Conservation (phyloP, 1,140 invertebrate species). For the Nebria ingens region DNA sequence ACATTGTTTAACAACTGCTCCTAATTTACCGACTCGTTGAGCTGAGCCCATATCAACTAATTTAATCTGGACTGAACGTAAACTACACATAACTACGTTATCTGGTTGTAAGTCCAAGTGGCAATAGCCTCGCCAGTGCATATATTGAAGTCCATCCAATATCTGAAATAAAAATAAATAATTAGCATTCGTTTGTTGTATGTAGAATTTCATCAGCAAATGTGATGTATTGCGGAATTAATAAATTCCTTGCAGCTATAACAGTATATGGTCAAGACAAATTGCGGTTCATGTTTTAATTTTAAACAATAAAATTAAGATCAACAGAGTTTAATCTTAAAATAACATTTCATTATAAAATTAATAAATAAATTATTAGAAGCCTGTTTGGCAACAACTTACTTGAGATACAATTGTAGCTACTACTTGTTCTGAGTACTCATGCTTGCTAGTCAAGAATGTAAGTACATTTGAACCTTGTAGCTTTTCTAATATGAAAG, state of each 20-base stretch:
- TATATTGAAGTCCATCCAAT: constrained; percentile 78
- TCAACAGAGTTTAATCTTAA: too few relatives aligned
- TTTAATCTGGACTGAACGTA: constrained; percentile 79
- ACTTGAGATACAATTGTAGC: constrained; percentile 70
- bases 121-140: constrained; percentile 86
- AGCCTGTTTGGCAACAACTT: constrained; percentile 2
- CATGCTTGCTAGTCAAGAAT: constrained; percentile 73
- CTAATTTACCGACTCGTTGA: constrained; percentile 67
- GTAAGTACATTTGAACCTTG: constrained; percentile 86
- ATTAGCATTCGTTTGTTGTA: constrained; percentile 10
- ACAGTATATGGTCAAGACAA: too few relatives aligned
- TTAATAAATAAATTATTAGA: constrained; percentile 6
- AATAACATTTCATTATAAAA: neutral
- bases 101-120: constrained; percentile 93
- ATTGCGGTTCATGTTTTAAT: too few relatives aligned
- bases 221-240: too few relatives aligned
- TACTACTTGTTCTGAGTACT: constrained; percentile 86
- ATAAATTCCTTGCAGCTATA: too few relatives aligned
- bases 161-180: constrained; percentile 40
- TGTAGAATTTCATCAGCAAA: too few relatives aligned
- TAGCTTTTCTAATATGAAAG: constrained; percentile 75
- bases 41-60: constrained; percentile 84
- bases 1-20: constrained; percentile 54
- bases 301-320: too few relatives aligned
- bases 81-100: constrained; percentile 89